These are phyloP conservation scores for Paradisaea rubra DNA, from an alignment of 2,113 vertebrate species.

Conservation along the genomic window DNA sequence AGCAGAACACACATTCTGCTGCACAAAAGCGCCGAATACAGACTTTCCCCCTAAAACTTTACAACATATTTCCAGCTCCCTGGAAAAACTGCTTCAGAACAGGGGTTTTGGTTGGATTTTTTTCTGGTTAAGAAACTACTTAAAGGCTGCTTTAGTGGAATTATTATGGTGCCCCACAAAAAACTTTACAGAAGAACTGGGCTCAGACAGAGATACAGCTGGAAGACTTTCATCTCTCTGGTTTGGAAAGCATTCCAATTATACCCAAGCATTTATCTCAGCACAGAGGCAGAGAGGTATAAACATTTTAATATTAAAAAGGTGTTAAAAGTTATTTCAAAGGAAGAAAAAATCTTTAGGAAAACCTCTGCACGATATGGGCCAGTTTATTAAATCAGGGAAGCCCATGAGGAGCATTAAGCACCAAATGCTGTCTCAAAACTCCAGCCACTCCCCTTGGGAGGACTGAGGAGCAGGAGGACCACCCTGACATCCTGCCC, in stretches of 20 bases:
- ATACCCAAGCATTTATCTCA: not conserved
- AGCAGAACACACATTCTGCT: not conserved
- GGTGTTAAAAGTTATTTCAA: not conserved
- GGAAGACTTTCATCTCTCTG: not conserved
- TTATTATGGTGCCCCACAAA: not conserved
- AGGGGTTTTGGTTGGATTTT: not conserved
- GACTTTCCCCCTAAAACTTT: slow-evolving; percentile 4
- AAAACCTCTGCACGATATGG: not conserved
- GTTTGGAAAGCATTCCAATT: not conserved
- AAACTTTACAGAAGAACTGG: not conserved
- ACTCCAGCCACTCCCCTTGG: not conserved
- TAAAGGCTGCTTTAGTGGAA: slow-evolving; percentile 4
- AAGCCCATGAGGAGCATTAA: not conserved
- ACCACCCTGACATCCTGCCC: not conserved
- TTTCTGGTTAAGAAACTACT: not conserved
- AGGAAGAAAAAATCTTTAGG: not conserved
- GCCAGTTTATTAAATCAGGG: not conserved
- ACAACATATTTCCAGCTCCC: slow-evolving; percentile 36
- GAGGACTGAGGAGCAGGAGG: not conserved
- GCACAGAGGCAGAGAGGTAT: not conserved
- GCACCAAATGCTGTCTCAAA: not conserved
- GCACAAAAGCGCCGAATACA: not conserved
- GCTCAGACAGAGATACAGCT: not conserved
- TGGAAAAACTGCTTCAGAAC: slow-evolving; percentile 1
- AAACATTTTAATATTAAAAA: not conserved